Evolutionary conservation across 2,888 invertebrate species (phyloP), one percentile per base, ranked within the genome.

Genomic region (Ptilodon capucinus): DNA sequence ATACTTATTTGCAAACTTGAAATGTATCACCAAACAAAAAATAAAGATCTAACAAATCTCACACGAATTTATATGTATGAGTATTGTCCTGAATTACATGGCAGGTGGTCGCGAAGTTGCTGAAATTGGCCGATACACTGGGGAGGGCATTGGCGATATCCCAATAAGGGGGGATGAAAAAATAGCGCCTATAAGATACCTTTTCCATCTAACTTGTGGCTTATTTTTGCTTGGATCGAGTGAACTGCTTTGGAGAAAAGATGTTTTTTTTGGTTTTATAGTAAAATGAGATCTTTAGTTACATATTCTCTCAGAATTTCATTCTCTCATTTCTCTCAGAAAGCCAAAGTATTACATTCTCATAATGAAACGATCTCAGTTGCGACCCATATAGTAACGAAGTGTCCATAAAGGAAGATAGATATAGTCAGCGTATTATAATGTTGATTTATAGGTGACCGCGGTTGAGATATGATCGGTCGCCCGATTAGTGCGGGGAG

Each of bases 61-160:
- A 66, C 54, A 60, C 58, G 68, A 71, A 74, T 79, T 72, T 76
- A 76, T 81, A 82, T 81, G 77, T 82, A 81, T 84, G 83, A 81
- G 81, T 76, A 76, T 62, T 61, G 63, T 59, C 48, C 67, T 62
- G 71, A 76, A 81, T 79, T 75, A 78, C 78, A 71, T 71, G 79
- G 75, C 83, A 84, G 84, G 81, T 84, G 84, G 64, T 67, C 52
- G 53, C 47, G 61, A 68, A 56, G 60, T 68, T 60, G 57, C 62
- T 40, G 60, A 45, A 59, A 64, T 68, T 57, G 57, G 52, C 40
- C 48, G 34, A 51, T 45, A 44, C 69, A 56, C 64, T 42, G 7
- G 69, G 66, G 69, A 69, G 55, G 16, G 25, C 38, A n/a, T 36
- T 16, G 38, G 11, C 11, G 19, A 38, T 38, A n/a, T 35, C 18